Conservation (phyloP, 1,140 invertebrate genomes). For the Rhopalosiphum maidis region DNA sequence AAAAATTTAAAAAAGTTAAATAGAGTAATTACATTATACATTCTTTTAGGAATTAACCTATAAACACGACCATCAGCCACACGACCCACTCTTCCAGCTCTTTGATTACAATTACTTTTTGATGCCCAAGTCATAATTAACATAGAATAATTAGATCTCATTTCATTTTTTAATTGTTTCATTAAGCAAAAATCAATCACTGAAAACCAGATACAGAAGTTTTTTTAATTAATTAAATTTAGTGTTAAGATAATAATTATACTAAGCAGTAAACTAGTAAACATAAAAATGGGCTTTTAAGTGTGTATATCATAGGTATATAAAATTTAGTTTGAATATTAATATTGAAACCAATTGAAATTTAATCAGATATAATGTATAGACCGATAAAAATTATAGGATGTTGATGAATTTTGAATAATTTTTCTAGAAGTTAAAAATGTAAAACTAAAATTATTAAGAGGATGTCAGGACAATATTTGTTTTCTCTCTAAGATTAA, state of each 20-base stretch:
- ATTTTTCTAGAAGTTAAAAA: too few species aligned
- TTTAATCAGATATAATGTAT: background rate
- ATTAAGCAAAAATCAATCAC: conserved; percentile 96
- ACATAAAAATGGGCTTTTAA: too few species aligned
- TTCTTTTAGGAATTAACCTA: conserved; percentile 76
- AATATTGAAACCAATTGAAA: background rate
- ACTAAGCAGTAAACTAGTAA: background rate
- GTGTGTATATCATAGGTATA: too few species aligned
- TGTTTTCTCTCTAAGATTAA: too few species aligned
- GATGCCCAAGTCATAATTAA: conserved; percentile 87
- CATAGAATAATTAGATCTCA: conserved; percentile 78
- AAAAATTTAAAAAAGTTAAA: background rate
- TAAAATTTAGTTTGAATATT: too few species aligned
- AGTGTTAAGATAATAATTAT: background rate
- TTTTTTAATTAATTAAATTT: background rate
- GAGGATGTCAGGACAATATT: too few species aligned
- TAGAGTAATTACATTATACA: conserved; percentile 71
- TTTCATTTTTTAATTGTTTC: conserved; percentile 79
- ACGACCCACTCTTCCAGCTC: conserved; percentile 88
- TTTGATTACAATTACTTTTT: conserved; percentile 86
- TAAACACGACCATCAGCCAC: conserved; percentile 87
- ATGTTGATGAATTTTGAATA: too few species aligned
- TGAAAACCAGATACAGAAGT: conserved; percentile 63
- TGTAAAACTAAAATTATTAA: too few species aligned
- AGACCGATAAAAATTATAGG: too few species aligned